phyloP scores from a whole-genome alignment of 2,888 invertebrate species.

The Anaspis maculata region DNA sequence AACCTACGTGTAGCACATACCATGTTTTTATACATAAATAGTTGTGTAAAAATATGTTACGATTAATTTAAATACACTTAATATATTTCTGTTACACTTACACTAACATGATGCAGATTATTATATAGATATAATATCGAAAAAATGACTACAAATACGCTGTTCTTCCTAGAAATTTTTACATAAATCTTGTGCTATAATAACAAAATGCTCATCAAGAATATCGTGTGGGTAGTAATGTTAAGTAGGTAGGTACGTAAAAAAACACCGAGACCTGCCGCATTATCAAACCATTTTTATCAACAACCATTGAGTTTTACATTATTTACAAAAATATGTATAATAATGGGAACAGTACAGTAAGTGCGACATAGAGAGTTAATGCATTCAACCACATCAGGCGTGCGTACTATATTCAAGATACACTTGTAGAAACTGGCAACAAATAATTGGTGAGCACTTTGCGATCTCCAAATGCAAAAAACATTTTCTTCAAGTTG shows the following conservation, averaged over 20 bases:
- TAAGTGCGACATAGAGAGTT: too few relatives aligned
- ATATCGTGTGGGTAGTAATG: too few relatives aligned
- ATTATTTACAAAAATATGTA: constrained; percentile 10
- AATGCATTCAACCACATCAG: too few relatives aligned
- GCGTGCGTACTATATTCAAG: too few relatives aligned
- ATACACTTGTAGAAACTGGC: too few relatives aligned
- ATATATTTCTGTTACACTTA: constrained; percentile 22
- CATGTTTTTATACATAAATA: constrained; percentile 28
- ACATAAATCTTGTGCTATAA: too few relatives aligned
- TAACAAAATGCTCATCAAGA: constrained; percentile 6
- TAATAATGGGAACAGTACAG: not conserved
- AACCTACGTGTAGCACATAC: constrained; percentile 14
- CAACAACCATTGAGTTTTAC: constrained; percentile 8
- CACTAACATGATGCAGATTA: too few relatives aligned
- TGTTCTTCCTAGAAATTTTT: constrained; percentile 4
- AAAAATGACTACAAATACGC: constrained; percentile 6
- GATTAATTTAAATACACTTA: constrained; percentile 29
- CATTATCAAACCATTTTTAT: too few relatives aligned
- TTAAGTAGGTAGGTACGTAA: too few relatives aligned
- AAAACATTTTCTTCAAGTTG: too few relatives aligned
- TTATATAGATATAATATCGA: too few relatives aligned
- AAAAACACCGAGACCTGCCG: too few relatives aligned
- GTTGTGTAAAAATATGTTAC: constrained; percentile 32
- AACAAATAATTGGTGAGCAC: constrained; percentile 7
- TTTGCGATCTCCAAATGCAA: constrained; percentile 2